phyloP scores from a whole-genome alignment of 2,888 invertebrate species.

The Petrolisthes cinctipes region DNA sequence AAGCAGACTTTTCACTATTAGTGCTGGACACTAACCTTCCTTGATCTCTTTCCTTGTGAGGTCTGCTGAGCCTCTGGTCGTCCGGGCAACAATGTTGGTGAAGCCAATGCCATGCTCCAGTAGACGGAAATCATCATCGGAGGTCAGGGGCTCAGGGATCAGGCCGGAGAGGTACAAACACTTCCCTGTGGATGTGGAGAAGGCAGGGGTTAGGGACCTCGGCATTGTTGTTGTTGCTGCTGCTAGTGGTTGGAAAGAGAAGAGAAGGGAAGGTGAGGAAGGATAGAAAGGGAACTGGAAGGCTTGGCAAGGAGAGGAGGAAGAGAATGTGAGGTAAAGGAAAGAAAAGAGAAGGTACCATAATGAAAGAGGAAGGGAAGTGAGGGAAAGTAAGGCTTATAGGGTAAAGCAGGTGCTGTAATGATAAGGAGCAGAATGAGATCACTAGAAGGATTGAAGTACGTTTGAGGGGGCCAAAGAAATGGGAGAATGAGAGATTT shows the following conservation, averaged over 20 bases:
- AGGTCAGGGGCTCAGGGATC: conserved; percentile 95
- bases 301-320: background rate
- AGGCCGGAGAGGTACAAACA: conserved; percentile 94
- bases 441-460: too few relatives aligned
- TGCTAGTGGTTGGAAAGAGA: background rate
- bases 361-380: background rate
- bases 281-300: background rate
- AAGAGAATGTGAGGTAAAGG: background rate
- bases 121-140: conserved; percentile 94
- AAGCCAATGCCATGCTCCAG: conserved; percentile 96
- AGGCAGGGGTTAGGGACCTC: background rate
- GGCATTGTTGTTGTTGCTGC: background rate
- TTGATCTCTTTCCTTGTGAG: conserved; percentile 93
- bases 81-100: conserved; percentile 96
- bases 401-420: too few relatives aligned
- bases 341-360: background rate
- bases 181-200: conserved; percentile 79
- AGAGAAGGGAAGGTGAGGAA: background rate
- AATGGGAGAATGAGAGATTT: too few relatives aligned
- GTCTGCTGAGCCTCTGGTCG: conserved; percentile 96
- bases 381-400: too few relatives aligned
- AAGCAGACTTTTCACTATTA: too few relatives aligned
- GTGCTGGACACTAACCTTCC: conserved; percentile 76
- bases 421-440: too few relatives aligned
- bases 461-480: too few relatives aligned